These are phyloP conservation scores for Drosophila persimilis DNA, from an alignment of 1,140 invertebrate species.

Conservation along the genomic window DNA sequence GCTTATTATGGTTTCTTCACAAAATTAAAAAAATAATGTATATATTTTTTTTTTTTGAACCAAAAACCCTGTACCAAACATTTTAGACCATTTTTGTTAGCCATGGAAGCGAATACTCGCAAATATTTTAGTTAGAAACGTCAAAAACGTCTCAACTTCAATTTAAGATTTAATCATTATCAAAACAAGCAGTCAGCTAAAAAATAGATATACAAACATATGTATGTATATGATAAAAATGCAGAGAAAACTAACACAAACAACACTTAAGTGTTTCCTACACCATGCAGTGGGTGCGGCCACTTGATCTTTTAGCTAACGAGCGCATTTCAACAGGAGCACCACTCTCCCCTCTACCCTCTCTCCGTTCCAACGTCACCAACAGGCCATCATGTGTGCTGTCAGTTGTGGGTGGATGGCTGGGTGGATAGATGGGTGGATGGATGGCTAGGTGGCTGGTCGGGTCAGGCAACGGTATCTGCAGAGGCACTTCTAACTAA, in stretches of 20 bases:
- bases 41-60: no score
- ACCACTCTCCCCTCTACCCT: constrained; percentile 17
- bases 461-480: constrained; percentile 69
- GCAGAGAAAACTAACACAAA: constrained; percentile 76
- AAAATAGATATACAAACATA: constrained; percentile 23
- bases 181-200: constrained; percentile 65
- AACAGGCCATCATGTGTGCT: constrained; percentile 41
- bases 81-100: no score
- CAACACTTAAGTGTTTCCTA: constrained; percentile 74
- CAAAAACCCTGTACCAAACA: no score
- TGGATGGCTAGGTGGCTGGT: constrained; percentile 10
- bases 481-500: constrained; percentile 77
- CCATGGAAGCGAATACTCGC: no score
- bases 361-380: background rate
- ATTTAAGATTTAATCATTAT: constrained; percentile 58
- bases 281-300: constrained; percentile 50
- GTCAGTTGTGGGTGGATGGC: constrained; percentile 38
- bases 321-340: constrained; percentile 73
- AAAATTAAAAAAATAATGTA: no score
- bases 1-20: no score
- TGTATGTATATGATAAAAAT: constrained; percentile 31
- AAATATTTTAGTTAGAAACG: no score
- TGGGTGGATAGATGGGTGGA: constrained; percentile 4
- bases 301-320: constrained; percentile 81
- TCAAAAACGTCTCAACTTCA: no score